A percentile compares a stretch with the other conserved stretches of the same genome.
Conservation (phyloP, 2,888 invertebrate species). For the Uropetala carovei region DNA sequence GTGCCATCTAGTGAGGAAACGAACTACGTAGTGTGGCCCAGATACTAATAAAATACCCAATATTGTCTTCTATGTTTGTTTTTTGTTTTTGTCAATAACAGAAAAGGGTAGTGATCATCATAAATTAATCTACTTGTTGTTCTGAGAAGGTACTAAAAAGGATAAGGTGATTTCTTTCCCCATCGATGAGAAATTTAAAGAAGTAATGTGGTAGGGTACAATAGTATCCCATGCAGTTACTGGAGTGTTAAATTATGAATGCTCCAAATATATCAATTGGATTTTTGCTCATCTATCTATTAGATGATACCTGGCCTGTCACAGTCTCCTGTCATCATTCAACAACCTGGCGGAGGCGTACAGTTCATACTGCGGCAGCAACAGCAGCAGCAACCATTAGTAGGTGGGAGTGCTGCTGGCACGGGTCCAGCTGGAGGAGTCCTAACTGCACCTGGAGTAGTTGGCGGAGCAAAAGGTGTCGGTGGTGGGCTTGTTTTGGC, state of each 20-base stretch:
- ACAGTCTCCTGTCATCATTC: constrained; percentile 79
- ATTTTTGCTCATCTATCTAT: constrained; percentile 70
- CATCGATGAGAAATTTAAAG: too few species aligned
- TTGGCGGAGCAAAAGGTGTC: constrained; percentile 50
- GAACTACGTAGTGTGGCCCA: too few species aligned
- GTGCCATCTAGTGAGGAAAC: too few species aligned
- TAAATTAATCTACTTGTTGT: neutral
- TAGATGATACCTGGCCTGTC: constrained; percentile 71
- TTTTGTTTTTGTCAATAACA: too few species aligned
- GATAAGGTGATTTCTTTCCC: too few species aligned
- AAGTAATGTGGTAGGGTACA: too few species aligned
- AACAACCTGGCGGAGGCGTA: constrained; percentile 80
- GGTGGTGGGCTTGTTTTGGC: constrained; percentile 54
- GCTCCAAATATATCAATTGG: neutral
- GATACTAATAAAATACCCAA: too few species aligned
- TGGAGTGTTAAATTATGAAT: neutral
- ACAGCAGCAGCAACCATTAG: constrained; percentile 71
- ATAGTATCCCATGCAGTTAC: too few species aligned
- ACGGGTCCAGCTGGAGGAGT: constrained; percentile 70
- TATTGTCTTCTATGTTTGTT: too few species aligned
- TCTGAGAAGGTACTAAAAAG: neutral
- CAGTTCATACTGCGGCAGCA: constrained; percentile 82
- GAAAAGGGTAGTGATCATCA: too few species aligned
- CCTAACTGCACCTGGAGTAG: constrained; percentile 39
- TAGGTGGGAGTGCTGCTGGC: constrained; percentile 70